Evolutionary conservation across 2,113 vertebrate species (phyloP).

Genomic region (Heptranchias perlo): DNA sequence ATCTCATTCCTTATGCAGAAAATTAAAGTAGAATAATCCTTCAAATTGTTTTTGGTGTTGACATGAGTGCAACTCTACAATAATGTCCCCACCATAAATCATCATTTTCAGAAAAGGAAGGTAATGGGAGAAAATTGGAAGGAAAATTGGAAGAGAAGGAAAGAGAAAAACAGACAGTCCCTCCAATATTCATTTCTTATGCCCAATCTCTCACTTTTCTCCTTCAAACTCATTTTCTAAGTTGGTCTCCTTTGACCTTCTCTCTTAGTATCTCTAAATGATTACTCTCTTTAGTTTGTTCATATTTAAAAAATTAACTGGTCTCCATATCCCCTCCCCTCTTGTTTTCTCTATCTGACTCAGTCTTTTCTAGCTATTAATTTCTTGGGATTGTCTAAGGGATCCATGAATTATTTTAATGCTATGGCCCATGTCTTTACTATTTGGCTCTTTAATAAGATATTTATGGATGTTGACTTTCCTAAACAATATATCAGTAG

Average conservation of each 20-base stretch:
- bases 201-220: neutral
- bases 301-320: neutral
- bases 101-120: neutral
- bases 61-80: neutral
- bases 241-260: neutral
- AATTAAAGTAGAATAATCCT: no score
- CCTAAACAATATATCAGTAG: no score
- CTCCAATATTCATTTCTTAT: neutral
- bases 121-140: neutral
- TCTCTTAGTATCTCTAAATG: neutral
- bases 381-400: neutral
- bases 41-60: neutral
- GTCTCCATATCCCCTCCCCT: neutral
- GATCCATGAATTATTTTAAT: neutral
- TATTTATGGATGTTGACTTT: no score
- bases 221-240: neutral
- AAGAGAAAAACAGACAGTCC: neutral
- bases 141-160: no score
- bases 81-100: neutral
- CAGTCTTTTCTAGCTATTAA: no score
- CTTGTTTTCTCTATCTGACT: neutral
- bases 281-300: neutral
- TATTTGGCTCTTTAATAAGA: no score
- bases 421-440: no score
- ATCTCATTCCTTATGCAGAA: neutral